Evolutionary conservation across 2,113 vertebrate species (phyloP).

Genomic region (Catharus minimus): DNA sequence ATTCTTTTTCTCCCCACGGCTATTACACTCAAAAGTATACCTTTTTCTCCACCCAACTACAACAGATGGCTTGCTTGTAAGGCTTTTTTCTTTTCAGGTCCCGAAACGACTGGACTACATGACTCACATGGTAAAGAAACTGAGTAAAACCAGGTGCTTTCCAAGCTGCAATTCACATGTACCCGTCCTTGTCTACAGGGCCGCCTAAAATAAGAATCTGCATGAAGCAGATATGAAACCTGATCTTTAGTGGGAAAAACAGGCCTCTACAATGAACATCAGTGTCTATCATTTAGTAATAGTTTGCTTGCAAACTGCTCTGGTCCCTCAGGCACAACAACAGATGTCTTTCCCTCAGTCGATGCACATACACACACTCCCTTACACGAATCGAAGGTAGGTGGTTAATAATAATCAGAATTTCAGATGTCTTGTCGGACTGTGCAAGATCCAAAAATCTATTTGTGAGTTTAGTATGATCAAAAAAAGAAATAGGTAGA

Average conservation of each 20-base stretch:
- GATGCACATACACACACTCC: too few species aligned
- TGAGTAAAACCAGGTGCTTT: too few species aligned
- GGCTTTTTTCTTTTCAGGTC: neutral
- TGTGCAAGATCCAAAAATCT: neutral
- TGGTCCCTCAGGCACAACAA: neutral
- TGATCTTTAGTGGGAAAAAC: neutral
- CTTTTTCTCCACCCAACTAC: neutral
- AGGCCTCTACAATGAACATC: neutral
- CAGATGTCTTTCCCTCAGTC: neutral
- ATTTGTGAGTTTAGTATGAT: neutral
- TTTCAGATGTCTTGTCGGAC: neutral
- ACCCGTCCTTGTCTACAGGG: rapidly evolving
- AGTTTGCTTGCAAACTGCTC: neutral
- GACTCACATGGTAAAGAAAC: neutral
- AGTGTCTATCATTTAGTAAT: rapidly evolving
- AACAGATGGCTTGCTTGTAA: neutral
- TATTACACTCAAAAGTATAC: rapidly evolving
- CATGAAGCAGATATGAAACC: neutral
- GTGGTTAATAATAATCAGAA: neutral
- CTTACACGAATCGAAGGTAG: rapidly evolving
- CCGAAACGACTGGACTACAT: neutral
- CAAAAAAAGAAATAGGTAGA: neutral
- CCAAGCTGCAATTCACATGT: rapidly evolving
- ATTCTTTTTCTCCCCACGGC: neutral
- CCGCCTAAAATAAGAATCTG: neutral